Evolutionary conservation across 2,888 invertebrate genomes (phyloP).

Genomic region (Hypomecis punctinalis): DNA sequence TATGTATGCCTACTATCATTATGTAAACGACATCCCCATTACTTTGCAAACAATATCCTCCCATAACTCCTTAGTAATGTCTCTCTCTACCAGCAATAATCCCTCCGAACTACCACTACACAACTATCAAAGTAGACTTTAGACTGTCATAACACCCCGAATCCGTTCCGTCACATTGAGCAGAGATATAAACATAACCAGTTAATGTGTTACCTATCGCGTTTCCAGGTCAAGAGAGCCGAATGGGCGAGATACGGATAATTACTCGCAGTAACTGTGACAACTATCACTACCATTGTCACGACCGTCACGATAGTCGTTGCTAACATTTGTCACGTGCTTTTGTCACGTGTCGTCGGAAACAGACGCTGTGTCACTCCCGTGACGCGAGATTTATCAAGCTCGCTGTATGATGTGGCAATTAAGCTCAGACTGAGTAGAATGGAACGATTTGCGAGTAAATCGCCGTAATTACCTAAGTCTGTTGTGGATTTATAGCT

Average conservation of each 20-base stretch:
- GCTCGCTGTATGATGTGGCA: constrained; percentile 12
- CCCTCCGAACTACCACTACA: neutral
- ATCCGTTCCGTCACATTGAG: constrained; percentile 17
- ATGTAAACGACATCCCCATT: neutral
- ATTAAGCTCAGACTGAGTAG: constrained; percentile 11
- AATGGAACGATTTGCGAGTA: constrained; percentile 5
- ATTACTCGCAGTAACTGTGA: constrained; percentile 23
- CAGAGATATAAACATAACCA: constrained; percentile 24
- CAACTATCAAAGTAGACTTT: constrained; percentile 8
- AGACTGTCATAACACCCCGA: constrained; percentile 11
- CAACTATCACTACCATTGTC: constrained; percentile 10
- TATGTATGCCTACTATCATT: neutral
- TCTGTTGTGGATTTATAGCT: neutral
- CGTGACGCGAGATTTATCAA: constrained; percentile 13
- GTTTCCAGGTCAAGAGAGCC: constrained; percentile 43
- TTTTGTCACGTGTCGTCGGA: constrained; percentile 24
- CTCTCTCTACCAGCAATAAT: constrained; percentile 1
- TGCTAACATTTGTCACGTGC: constrained; percentile 30
- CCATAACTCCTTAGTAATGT: neutral
- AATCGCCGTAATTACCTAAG: constrained; percentile 5
- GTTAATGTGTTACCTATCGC: constrained; percentile 39
- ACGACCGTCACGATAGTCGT: neutral
- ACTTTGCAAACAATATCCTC: neutral
- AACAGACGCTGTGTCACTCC: constrained; percentile 18
- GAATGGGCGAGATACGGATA: constrained; percentile 37